These are phyloP conservation scores for Drosophila sucinea DNA, from an alignment of 1,140 invertebrate genomes.

Conservation along the genomic window DNA sequence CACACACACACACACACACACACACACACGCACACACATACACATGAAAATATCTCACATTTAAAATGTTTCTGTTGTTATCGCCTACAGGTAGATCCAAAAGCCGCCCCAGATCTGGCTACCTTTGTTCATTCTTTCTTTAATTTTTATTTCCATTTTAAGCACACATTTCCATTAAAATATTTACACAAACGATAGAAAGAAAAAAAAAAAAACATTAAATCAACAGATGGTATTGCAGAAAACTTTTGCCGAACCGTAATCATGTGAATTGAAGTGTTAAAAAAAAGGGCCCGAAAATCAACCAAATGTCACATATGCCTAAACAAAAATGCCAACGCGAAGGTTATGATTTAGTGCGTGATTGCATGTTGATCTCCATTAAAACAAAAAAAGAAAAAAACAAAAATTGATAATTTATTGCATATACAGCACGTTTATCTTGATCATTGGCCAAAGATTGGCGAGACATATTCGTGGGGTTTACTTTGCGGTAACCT, in stretches of 20 bases:
- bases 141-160: not conserved
- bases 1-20: slow-evolving; percentile 5
- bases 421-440: not conserved
- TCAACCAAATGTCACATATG: not conserved
- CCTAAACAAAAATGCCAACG: slow-evolving; percentile 3
- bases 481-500: not conserved
- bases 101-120: not conserved
- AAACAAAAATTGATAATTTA: slow-evolving; percentile 4
- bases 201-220: slow-evolving; percentile 12
- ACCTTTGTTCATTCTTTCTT: not conserved
- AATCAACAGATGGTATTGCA: not conserved
- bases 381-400: not conserved
- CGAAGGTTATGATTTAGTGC: slow-evolving; percentile 2
- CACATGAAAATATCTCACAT: slow-evolving; percentile 27
- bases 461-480: not conserved
- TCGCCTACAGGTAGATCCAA: slow-evolving; percentile 1
- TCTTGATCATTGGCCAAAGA: too few species aligned
- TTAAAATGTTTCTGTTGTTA: slow-evolving; percentile 16
- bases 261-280: too few species aligned
- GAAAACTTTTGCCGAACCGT: not conserved
- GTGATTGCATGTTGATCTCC: not conserved
- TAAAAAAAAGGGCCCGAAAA: not conserved
- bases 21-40: not conserved
- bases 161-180: slow-evolving; percentile 50
- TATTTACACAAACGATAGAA: slow-evolving; percentile 34